Evolutionary conservation across 2,888 invertebrate genomes (phyloP).

Genomic region (Lepidochrysops patricia): DNA sequence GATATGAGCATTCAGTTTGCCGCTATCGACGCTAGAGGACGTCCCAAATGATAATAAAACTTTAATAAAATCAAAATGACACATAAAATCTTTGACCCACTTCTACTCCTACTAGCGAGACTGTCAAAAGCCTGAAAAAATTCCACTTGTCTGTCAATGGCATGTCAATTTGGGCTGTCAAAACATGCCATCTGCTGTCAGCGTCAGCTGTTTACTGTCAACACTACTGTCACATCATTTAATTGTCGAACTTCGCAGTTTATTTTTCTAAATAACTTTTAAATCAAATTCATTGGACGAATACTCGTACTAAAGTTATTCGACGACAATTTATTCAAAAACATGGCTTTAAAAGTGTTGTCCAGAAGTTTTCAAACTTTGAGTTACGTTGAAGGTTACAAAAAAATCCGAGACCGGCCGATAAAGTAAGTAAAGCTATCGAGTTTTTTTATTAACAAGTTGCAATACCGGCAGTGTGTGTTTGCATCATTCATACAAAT

Average conservation of each 20-base stretch:
- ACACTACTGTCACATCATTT: conserved; percentile 7
- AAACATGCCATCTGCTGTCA: conserved; percentile 15
- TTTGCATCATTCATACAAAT: background rate
- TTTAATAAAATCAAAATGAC: conserved; percentile 29
- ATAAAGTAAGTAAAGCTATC: conserved; percentile 41
- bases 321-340: background rate
- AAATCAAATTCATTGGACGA: background rate
- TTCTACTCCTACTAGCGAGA: background rate
- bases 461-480: background rate
- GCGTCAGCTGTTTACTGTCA: conserved; percentile 21
- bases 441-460: background rate
- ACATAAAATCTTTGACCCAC: background rate
- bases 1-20: conserved; percentile 50
- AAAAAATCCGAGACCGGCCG: conserved; percentile 49
- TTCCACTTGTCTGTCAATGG: background rate
- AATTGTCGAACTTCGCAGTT: background rate
- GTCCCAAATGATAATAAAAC: conserved; percentile 35
- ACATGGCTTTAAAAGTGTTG: conserved; percentile 57
- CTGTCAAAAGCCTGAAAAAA: background rate
- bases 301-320: background rate
- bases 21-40: conserved; percentile 39
- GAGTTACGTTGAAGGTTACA: conserved; percentile 57
- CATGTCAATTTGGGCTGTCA: too few species aligned
- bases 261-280: background rate
- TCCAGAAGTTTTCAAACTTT: conserved; percentile 48